A percentile compares a stretch with the other conserved stretches of the same genome.
phyloP scores from a whole-genome alignment of 2,113 vertebrate genomes.

The Grus americana region DNA sequence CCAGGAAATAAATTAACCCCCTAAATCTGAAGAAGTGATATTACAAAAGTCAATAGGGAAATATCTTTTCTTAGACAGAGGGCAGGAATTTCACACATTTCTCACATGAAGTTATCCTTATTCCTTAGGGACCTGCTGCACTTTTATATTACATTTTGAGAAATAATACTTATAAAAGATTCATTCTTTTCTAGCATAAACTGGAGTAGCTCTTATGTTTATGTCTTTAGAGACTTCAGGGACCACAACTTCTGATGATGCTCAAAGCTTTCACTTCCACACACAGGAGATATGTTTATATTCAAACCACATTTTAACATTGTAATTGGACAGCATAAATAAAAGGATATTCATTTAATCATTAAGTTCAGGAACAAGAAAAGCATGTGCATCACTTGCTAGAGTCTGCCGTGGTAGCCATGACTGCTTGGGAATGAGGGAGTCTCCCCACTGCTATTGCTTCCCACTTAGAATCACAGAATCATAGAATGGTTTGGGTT shows the following conservation, averaged over 20 bases:
- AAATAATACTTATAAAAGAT: conserved; percentile 50
- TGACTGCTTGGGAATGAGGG: background rate
- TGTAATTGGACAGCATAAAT: background rate
- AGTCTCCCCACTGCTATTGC: background rate
- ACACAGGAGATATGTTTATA: background rate
- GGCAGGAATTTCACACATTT: conserved; percentile 13
- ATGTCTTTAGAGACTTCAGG: background rate
- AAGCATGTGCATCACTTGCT: background rate
- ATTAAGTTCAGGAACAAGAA: background rate
- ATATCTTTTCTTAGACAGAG: conserved; percentile 17
- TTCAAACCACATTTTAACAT: background rate
- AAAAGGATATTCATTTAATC: background rate
- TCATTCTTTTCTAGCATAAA: background rate
- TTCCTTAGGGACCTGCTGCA: background rate
- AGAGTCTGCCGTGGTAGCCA: background rate
- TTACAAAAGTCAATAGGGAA: conserved; percentile 38
- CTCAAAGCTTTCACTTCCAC: background rate
- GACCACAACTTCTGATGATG: background rate
- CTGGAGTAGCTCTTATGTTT: conserved; percentile 4
- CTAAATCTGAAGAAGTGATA: background rate
- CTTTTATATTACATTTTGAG: conserved; percentile 57
- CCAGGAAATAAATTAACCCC: conserved; percentile 20
- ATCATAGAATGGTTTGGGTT: no score
- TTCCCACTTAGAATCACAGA: background rate
- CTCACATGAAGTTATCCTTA: conserved; percentile 19